Evolutionary conservation across 1,140 invertebrate genomes (phyloP).

Genomic region (Helicorthomorpha holstii): DNA sequence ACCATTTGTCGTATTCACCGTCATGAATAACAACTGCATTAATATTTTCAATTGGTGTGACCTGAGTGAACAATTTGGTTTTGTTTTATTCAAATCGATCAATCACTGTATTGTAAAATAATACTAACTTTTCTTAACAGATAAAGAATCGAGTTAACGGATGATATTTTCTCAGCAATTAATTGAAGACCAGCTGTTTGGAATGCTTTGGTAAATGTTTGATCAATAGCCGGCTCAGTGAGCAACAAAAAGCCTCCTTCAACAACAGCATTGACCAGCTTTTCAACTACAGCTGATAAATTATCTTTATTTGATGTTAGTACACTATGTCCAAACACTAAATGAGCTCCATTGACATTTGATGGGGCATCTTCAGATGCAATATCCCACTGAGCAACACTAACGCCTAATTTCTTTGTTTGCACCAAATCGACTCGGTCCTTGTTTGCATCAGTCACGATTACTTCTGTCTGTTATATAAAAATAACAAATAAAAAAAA

Average conservation of each 20-base stretch:
- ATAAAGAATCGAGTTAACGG: background rate
- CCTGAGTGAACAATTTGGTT: too few relatives aligned
- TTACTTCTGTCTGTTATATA: background rate
- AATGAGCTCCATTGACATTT: constrained; percentile 16
- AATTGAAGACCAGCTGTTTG: background rate
- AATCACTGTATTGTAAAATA: too few relatives aligned
- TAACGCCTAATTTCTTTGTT: constrained; percentile 18
- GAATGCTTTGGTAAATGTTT: background rate
- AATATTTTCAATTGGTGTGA: too few relatives aligned
- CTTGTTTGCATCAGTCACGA: constrained; percentile 9
- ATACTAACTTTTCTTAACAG: background rate
- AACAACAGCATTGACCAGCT: constrained; percentile 37
- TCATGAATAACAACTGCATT: constrained; percentile 21
- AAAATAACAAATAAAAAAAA: too few relatives aligned
- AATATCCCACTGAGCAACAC: constrained; percentile 20
- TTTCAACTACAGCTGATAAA: background rate
- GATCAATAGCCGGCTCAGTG: constrained; percentile 44
- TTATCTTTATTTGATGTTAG: background rate
- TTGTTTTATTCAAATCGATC: too few relatives aligned
- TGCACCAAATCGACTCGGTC: constrained; percentile 19
- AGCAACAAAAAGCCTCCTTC: constrained; percentile 58
- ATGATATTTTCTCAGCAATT: background rate
- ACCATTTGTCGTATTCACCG: constrained; percentile 41
- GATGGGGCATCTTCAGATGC: constrained; percentile 12
- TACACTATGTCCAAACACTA: constrained; percentile 23